Percentiles rank a stretch among this genome's conserved stretches.
Evolutionary conservation across 2,888 invertebrate species (phyloP).

Genomic region (Taphrorychus bicolor): DNA sequence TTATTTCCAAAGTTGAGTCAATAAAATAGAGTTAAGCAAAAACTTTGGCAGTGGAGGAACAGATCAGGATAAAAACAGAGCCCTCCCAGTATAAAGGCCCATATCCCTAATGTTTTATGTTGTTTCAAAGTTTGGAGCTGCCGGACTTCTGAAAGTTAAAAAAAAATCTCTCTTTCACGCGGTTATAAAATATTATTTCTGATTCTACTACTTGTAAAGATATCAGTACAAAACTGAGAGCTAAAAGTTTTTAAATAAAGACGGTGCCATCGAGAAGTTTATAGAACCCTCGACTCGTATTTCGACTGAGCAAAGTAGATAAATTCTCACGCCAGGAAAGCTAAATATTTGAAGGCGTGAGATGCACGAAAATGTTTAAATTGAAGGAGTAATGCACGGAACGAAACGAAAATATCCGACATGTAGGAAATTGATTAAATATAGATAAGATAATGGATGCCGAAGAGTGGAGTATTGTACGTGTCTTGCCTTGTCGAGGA

Average conservation of each 20-base stretch:
- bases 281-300: background rate
- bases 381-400: slow-evolving; percentile 21
- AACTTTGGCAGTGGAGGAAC: slow-evolving; percentile 23
- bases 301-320: background rate
- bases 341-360: slow-evolving; percentile 24
- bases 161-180: background rate
- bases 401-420: slow-evolving; percentile 24
- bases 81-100: slow-evolving; percentile 12
- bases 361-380: slow-evolving; percentile 19
- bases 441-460: slow-evolving; percentile 23
- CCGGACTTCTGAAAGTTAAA: background rate
- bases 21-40: slow-evolving; percentile 35
- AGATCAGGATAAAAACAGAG: slow-evolving; percentile 21
- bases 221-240: background rate
- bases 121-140: slow-evolving; percentile 20
- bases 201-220: no score
- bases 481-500: no score
- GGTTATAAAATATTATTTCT: background rate
- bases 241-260: background rate
- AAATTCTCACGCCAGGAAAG: slow-evolving; percentile 10
- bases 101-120: slow-evolving; percentile 29
- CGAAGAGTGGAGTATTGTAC: background rate
- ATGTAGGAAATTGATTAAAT: slow-evolving; percentile 24
- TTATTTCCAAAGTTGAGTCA: slow-evolving; percentile 27
- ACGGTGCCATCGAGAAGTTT: background rate